These are phyloP conservation scores for Drosophila rubida DNA, from an alignment of 2,888 invertebrate genomes.

Conservation along the genomic window DNA sequence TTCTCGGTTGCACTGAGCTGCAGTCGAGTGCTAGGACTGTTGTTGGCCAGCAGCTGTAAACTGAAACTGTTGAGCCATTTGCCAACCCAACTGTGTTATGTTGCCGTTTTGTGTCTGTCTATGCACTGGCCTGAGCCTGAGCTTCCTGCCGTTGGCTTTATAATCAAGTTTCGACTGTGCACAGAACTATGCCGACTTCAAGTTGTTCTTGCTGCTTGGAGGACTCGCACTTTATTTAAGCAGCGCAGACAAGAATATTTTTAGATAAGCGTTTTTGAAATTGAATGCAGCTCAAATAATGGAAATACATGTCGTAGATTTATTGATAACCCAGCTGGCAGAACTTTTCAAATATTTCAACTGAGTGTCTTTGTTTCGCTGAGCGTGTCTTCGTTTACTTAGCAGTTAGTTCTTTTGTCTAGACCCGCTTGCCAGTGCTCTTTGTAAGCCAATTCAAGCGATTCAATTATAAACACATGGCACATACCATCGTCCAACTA, in stretches of 20 bases:
- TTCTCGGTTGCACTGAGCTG: constrained; percentile 46
- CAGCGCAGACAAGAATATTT: neutral
- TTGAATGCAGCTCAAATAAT: constrained; percentile 2
- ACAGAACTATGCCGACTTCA: neutral
- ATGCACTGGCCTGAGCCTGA: too few species aligned
- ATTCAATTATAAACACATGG: constrained; percentile 38
- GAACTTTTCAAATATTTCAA: constrained; percentile 8
- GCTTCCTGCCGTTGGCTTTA: neutral
- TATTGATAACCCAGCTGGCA: neutral
- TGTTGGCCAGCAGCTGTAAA: constrained; percentile 38
- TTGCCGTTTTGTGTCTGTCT: constrained; percentile 3
- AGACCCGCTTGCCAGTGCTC: constrained; percentile 25
- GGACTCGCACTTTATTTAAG: neutral
- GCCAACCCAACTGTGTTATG: constrained; percentile 1
- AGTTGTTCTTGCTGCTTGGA: neutral
- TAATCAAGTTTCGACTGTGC: neutral
- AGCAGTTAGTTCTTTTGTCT: constrained; percentile 43
- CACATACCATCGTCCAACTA: constrained; percentile 5
- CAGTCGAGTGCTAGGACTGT: constrained; percentile 8
- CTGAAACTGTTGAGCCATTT: constrained; percentile 54
- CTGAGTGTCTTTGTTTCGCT: constrained; percentile 7
- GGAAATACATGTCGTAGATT: neutral
- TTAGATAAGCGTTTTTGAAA: neutral
- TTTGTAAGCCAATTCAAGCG: constrained; percentile 22
- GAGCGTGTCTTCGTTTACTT: constrained; percentile 13